Conservation (phyloP, 1,140 invertebrate species). For the Drosophila ercepeae region DNA sequence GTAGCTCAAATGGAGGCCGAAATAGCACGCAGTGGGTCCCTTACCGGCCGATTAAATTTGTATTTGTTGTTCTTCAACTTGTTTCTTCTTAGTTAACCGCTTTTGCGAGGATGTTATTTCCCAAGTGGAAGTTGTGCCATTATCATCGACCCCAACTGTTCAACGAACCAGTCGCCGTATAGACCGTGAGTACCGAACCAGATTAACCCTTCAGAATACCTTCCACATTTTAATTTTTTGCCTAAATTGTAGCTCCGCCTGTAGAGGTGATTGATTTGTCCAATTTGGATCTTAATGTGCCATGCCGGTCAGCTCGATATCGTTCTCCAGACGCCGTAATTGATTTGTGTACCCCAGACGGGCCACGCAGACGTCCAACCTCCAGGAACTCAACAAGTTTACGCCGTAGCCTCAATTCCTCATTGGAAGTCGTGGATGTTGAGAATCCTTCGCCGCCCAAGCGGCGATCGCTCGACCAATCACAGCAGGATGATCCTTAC, state of each 20-base stretch:
- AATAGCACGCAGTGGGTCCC: conserved; percentile 30
- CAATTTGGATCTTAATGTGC: not conserved
- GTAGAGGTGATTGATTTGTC: conserved; percentile 55
- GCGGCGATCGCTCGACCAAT: not conserved
- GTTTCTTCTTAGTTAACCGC: conserved; percentile 14
- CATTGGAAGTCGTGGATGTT: not conserved
- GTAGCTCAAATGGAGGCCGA: conserved; percentile 21
- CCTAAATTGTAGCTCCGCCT: conserved; percentile 9
- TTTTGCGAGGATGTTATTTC: conserved; percentile 10
- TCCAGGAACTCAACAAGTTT: not conserved
- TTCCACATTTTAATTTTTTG: not conserved
- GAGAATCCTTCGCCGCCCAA: conserved; percentile 30
- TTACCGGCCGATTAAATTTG: not conserved
- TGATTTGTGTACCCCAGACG: conserved; percentile 35
- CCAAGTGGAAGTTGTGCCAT: not conserved
- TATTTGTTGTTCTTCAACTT: not conserved
- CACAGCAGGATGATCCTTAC: conserved; percentile 23
- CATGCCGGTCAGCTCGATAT: not conserved
- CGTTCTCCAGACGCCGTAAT: conserved; percentile 26
- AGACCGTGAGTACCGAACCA: not conserved
- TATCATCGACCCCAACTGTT: conserved; percentile 25
- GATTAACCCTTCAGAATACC: not conserved
- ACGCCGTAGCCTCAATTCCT: not conserved
- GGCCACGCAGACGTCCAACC: not conserved
- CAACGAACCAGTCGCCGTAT: not conserved